phyloP scores from a whole-genome alignment of 2,113 vertebrate genomes.

The Salvator merianae region DNA sequence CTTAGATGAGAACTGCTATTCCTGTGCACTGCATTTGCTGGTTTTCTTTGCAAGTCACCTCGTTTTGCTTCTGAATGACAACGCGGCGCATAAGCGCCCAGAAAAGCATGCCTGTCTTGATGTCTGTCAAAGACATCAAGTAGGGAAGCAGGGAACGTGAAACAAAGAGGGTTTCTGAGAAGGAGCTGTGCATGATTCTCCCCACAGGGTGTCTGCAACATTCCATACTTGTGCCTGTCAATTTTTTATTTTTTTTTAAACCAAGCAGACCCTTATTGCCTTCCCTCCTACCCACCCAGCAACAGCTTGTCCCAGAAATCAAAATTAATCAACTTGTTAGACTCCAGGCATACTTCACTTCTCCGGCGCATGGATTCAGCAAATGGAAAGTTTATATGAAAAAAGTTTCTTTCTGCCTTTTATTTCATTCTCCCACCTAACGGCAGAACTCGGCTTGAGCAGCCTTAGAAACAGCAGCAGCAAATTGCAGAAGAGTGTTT shows the following conservation, averaged over 20 bases:
- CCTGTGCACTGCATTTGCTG: not conserved
- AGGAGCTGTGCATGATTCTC: not conserved
- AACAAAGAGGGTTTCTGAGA: constrained; percentile 12
- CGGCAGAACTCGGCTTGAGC: too few species aligned
- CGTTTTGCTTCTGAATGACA: not conserved
- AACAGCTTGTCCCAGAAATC: constrained; percentile 6
- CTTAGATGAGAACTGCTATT: not conserved
- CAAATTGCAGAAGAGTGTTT: not conserved
- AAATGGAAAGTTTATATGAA: constrained; percentile 3
- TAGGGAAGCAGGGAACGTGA: not conserved
- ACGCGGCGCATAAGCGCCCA: not conserved
- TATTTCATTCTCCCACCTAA: not conserved
- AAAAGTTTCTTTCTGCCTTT: not conserved
- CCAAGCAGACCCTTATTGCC: not conserved
- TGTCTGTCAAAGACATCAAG: constrained; percentile 9
- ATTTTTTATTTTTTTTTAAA: too few species aligned
- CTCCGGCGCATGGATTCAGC: not conserved
- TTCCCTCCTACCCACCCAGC: not conserved
- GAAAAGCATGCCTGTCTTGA: constrained; percentile 4
- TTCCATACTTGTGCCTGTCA: not conserved
- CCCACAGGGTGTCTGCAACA: constrained; percentile 2
- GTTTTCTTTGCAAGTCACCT: not conserved
- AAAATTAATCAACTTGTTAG: constrained; percentile 31
- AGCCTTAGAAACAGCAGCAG: not conserved
- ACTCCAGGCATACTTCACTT: constrained; percentile 25